These are phyloP conservation scores for Aurelia aurita complex sp. Pacific DNA, from an alignment of 30 jellyfish, hydroid and myxozoan genomes.

Conservation along the genomic window DNA sequence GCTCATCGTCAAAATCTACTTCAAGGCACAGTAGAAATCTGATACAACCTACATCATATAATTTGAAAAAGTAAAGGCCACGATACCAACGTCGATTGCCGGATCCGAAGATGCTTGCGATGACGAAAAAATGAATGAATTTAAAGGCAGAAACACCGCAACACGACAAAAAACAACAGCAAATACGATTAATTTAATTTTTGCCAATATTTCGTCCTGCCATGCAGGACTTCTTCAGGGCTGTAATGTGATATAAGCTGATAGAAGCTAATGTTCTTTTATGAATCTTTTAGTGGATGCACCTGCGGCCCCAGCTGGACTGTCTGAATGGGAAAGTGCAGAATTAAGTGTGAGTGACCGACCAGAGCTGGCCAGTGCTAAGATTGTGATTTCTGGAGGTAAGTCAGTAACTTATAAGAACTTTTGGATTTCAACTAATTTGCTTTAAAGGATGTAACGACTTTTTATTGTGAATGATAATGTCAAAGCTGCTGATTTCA, in stretches of 20 bases:
- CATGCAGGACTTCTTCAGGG: too few species aligned
- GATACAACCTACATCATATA: too few species aligned
- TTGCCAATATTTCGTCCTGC: background rate
- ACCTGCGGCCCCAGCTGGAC: slow-evolving; percentile 38
- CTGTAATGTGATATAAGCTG: background rate
- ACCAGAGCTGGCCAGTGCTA: slow-evolving; percentile 95
- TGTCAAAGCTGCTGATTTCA: too few species aligned
- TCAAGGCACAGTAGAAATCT: too few species aligned
- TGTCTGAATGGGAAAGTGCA: slow-evolving; percentile 82
- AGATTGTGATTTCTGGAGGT: slow-evolving; percentile 94
- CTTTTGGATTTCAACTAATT: background rate
- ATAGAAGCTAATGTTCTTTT: background rate
- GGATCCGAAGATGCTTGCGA: too few species aligned
- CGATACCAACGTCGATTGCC: too few species aligned
- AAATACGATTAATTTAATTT: background rate
- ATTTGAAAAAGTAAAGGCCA: background rate
- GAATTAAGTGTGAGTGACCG: slow-evolving; percentile 85
- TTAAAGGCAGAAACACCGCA: too few species aligned
- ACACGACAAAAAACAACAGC: too few species aligned
- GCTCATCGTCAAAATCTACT: background rate
- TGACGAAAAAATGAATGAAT: too few species aligned
- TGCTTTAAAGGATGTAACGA: slow-evolving; percentile 56
- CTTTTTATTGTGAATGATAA: slow-evolving; percentile 51
- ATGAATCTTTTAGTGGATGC: slow-evolving; percentile 40
- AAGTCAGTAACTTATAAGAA: slow-evolving; percentile 44